Conservation (phyloP, 1,140 invertebrate species). For the Rhagoletis pomonella region DNA sequence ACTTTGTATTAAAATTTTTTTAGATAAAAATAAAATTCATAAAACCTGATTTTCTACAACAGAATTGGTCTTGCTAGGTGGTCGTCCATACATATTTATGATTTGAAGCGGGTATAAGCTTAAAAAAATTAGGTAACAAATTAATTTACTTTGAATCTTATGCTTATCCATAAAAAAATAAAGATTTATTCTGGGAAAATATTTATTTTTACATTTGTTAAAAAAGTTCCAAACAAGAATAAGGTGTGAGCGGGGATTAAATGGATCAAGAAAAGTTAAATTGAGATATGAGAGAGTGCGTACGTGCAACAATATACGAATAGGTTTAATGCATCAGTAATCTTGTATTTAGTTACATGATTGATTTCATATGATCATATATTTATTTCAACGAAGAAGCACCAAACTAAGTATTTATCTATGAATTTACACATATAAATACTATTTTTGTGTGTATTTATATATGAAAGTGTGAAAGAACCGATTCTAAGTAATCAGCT, state of each 20-base stretch:
- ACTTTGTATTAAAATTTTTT: too few species aligned
- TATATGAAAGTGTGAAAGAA: background rate
- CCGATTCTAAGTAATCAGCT: background rate
- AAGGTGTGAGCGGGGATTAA: background rate
- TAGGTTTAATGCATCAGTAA: background rate
- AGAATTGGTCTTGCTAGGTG: too few species aligned
- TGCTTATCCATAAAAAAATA: too few species aligned
- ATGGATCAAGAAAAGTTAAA: background rate
- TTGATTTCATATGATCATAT: background rate
- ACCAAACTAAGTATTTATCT: conserved; percentile 37
- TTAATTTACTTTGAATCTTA: too few species aligned
- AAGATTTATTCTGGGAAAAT: conserved; percentile 12
- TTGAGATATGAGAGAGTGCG: background rate
- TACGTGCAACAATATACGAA: background rate
- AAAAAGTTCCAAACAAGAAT: background rate
- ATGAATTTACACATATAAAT: conserved; percentile 3
- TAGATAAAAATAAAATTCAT: too few species aligned
- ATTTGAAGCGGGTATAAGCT: too few species aligned
- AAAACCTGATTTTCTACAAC: too few species aligned
- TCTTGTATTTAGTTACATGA: background rate
- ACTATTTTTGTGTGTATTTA: background rate
- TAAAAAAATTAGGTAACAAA: too few species aligned
- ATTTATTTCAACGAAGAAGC: background rate
- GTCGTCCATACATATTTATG: too few species aligned
- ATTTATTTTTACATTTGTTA: conserved; percentile 17